These are phyloP conservation scores for Danio choprae DNA, from an alignment of 2,797 vertebrate genomes.

Conservation along the genomic window DNA sequence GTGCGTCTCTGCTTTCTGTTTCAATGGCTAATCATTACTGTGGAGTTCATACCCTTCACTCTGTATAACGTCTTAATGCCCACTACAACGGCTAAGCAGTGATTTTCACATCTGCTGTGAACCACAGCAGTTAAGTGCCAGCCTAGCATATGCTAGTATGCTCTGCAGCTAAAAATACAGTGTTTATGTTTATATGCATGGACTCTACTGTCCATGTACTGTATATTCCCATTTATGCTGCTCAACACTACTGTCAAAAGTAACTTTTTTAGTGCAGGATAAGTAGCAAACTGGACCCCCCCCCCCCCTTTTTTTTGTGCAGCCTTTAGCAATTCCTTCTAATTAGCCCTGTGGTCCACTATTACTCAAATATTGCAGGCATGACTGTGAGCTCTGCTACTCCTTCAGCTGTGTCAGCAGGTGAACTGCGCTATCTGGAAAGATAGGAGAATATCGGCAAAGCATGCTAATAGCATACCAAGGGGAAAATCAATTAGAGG, in stretches of 20 bases:
- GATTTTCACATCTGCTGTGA: constrained; percentile 59
- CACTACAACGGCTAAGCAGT: constrained; percentile 50
- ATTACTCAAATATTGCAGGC: constrained; percentile 54
- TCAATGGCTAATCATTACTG: constrained; percentile 61
- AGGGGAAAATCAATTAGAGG: constrained; percentile 80
- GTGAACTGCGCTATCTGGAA: constrained; percentile 74
- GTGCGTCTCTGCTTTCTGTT: constrained; percentile 56
- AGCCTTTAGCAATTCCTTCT: constrained; percentile 29
- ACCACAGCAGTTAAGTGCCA: constrained; percentile 52
- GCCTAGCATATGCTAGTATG: constrained; percentile 23
- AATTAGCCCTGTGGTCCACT: constrained; percentile 56
- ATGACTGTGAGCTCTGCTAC: constrained; percentile 61
- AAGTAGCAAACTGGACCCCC: background rate
- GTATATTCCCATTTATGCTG: background rate
- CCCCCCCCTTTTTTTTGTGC: background rate
- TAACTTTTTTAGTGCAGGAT: constrained; percentile 12
- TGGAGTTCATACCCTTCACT: constrained; percentile 53
- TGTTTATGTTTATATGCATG: background rate
- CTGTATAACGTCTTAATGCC: constrained; percentile 49
- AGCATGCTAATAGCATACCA: constrained; percentile 77
- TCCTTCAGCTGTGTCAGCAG: constrained; percentile 76
- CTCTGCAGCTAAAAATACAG: constrained; percentile 14
- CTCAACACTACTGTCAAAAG: constrained; percentile 3
- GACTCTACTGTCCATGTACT: background rate
- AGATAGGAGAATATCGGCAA: constrained; percentile 72